Evolutionary conservation across 2,888 invertebrate genomes (phyloP).

Genomic region (Dysmachus trigonus): DNA sequence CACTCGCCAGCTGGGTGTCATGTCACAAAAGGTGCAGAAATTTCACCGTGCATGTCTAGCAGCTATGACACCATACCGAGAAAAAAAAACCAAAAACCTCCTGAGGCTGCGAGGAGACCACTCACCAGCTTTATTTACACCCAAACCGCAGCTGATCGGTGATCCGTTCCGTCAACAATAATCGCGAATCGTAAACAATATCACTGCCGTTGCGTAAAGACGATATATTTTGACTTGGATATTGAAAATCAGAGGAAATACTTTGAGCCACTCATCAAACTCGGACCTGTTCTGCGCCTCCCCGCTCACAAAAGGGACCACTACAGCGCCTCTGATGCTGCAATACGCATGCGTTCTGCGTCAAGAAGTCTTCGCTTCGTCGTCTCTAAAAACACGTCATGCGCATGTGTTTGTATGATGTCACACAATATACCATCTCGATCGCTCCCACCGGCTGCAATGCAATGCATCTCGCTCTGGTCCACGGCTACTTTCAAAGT

Average conservation of each 20-base stretch:
- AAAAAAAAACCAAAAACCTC: neutral
- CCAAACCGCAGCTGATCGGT: neutral
- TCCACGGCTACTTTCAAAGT: neutral
- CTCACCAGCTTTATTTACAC: neutral
- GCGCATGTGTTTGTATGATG: constrained; percentile 40
- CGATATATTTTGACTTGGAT: neutral
- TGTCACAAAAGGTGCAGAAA: neutral
- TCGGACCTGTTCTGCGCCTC: neutral
- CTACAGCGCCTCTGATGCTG: neutral
- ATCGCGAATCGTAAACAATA: neutral
- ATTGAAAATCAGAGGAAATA: neutral
- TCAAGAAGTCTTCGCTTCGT: constrained; percentile 19
- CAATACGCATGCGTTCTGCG: constrained; percentile 41
- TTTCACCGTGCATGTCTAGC: neutral
- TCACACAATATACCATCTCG: neutral
- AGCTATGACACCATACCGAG: neutral
- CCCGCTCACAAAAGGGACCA: neutral
- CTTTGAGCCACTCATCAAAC: neutral
- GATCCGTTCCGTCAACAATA: neutral
- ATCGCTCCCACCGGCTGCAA: neutral
- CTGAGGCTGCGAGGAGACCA: neutral
- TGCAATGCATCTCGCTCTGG: neutral
- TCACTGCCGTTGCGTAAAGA: neutral
- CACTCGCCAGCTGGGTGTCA: neutral
- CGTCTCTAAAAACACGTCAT: neutral